Evolutionary conservation across 2,113 vertebrate species (phyloP).

Genomic region (Ceratotherium simum): DNA sequence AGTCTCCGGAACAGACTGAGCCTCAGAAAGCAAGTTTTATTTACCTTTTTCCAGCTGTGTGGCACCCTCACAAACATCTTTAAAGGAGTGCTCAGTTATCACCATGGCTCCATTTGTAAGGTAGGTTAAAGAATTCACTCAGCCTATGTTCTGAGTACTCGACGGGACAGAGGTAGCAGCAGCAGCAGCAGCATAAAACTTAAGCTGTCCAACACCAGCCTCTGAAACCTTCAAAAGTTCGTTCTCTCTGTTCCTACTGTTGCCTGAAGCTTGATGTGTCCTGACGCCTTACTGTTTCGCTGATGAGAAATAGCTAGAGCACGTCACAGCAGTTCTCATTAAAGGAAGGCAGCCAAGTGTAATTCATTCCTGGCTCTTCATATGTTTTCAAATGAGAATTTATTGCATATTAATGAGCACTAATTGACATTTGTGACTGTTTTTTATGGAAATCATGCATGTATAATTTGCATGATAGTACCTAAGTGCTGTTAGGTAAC

Average conservation of each 20-base stretch:
- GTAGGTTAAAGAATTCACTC: neutral
- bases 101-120: neutral
- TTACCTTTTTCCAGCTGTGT: neutral
- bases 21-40: neutral
- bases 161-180: neutral
- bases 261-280: conserved; percentile 34
- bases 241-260: neutral
- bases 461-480: conserved; percentile 57
- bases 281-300: neutral
- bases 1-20: neutral
- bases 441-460: conserved; percentile 59
- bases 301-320: neutral
- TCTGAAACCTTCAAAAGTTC: neutral
- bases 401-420: conserved; percentile 84
- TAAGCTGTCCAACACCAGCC: neutral
- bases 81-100: neutral
- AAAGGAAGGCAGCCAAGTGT: conserved; percentile 77
- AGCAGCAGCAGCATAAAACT: neutral
- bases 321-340: conserved; percentile 54
- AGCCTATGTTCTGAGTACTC: neutral
- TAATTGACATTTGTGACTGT: conserved; percentile 77
- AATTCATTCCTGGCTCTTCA: conserved; percentile 76
- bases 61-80: neutral
- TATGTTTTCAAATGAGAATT: conserved; percentile 59
- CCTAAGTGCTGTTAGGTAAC: conserved; percentile 56